These are phyloP conservation scores for Numida meleagris DNA, from an alignment of 2,113 vertebrate genomes.

Conservation along the genomic window DNA sequence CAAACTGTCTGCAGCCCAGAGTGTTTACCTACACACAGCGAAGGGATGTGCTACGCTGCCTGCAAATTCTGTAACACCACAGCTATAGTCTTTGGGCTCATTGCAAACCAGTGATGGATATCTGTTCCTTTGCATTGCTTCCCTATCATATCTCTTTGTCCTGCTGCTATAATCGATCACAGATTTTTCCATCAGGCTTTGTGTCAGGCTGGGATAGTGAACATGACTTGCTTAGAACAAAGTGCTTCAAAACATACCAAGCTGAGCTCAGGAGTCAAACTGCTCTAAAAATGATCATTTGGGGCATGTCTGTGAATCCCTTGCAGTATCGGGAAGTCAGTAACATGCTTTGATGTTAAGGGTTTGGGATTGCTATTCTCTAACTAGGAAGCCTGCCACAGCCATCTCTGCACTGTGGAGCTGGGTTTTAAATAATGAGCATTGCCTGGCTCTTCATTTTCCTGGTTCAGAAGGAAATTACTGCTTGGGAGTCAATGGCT, in stretches of 20 bases:
- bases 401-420: not conserved
- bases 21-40: conserved; percentile 32
- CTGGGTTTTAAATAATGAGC: not conserved
- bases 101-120: conserved; percentile 62
- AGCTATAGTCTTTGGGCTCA: not conserved
- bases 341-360: not conserved
- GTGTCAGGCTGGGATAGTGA: conserved; percentile 75
- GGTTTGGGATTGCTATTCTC: not conserved
- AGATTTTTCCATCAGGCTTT: conserved; percentile 77
- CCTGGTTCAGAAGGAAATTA: not conserved
- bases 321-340: not conserved
- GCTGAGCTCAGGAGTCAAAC: conserved; percentile 72
- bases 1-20: conserved; percentile 9
- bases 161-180: conserved; percentile 70
- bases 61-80: conserved; percentile 25
- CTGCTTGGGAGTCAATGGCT: not conserved
- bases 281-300: conserved; percentile 55
- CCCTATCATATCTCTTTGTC: conserved; percentile 59
- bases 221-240: conserved; percentile 76
- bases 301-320: conserved; percentile 5
- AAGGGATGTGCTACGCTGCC: conserved; percentile 53
- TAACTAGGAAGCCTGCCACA: not conserved
- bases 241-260: conserved; percentile 75
- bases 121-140: conserved; percentile 51
- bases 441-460: fast-evolving